Base-by-base conservation (phyloP, 2,888 invertebrate species). In the Leptothorax acervorum region DNA sequence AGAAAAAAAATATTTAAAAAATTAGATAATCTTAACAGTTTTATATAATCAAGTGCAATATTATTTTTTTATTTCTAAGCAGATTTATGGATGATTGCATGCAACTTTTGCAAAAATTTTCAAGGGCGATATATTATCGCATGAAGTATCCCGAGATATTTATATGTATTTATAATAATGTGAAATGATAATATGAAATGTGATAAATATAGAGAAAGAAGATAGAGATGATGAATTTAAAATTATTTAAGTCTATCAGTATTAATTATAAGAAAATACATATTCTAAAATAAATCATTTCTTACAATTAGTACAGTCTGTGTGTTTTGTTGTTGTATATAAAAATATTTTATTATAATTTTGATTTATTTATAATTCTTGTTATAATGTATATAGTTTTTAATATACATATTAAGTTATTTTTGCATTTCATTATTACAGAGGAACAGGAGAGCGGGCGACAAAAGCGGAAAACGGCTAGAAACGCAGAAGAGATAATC, bases 401-500 rank as follows among this genome's bases (percentile, higher is more conserved):
- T 45, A 63, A 65, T 65, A 76, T 23, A 18, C 2, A 39, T 23
- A 11, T 55, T 11, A 57, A 39, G 3, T 12, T 75, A 48, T 11
- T 63, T 82, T 51, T 45, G 8, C 9, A 45, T 53, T 73, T 79
- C 62, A 78, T 83, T 74, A 57, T 92, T 92, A 35, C 88, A 93
- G 79, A 70, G 1, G 89, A 86, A 86, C 88, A 70, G 75, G 92
- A 92, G 4, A 91, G 84, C 75, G 90, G 91, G 39, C 90, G 93
- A n/a, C 92, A 93, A 75, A 93, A 91, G 73, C 90, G 94, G 31
- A 91, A 84, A 85, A 93, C 94, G 35, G 94, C 94, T 0, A 92
- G 86, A 75, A 93, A 92, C 76, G 93, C 94, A 15, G 93, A 93
- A 84, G 92, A 93, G 71, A 92, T 93, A 71, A 94, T 94, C 60